Percentiles rank a stretch among this genome's conserved stretches.
Conservation (phyloP, 2,888 invertebrate genomes). For the Odontocerum albicorne region DNA sequence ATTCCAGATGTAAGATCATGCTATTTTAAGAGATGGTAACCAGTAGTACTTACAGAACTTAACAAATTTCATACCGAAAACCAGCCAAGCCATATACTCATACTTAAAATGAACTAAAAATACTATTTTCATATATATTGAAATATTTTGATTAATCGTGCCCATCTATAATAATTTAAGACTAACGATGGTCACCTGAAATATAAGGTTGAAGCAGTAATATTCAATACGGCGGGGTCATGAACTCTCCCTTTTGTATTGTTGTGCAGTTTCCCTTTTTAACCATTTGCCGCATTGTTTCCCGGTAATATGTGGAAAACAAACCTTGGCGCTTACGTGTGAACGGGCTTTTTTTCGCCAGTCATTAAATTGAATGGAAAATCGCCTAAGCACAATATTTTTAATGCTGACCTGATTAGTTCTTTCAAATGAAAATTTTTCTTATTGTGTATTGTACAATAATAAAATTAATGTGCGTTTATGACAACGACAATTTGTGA, state of each 20-base stretch:
- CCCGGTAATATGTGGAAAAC: constrained; percentile 20
- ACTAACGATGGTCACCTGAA: not conserved
- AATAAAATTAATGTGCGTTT: constrained; percentile 8
- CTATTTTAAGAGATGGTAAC: too few relatives aligned
- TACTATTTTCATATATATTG: too few relatives aligned
- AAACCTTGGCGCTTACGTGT: constrained; percentile 17
- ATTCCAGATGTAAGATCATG: too few relatives aligned
- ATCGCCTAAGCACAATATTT: constrained; percentile 13
- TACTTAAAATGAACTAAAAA: too few relatives aligned
- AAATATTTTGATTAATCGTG: too few relatives aligned
- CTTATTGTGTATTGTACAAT: constrained; percentile 14
- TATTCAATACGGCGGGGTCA: constrained; percentile 30
- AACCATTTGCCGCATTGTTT: constrained; percentile 26
- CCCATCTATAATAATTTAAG: too few relatives aligned
- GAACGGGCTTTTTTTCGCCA: constrained; percentile 19
- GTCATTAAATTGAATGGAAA: constrained; percentile 18
- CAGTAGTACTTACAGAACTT: too few relatives aligned
- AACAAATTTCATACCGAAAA: too few relatives aligned
- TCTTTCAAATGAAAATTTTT: constrained; percentile 18
- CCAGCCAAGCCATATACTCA: too few relatives aligned
- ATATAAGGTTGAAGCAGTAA: not conserved
- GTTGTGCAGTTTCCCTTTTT: constrained; percentile 27
- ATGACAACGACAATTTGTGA: constrained; percentile 9
- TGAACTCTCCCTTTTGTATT: constrained; percentile 30
- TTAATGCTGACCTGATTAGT: constrained; percentile 21